These are phyloP conservation scores for Nyctereutes procyonoides DNA, from an alignment of 2,113 vertebrate genomes.

Conservation along the genomic window DNA sequence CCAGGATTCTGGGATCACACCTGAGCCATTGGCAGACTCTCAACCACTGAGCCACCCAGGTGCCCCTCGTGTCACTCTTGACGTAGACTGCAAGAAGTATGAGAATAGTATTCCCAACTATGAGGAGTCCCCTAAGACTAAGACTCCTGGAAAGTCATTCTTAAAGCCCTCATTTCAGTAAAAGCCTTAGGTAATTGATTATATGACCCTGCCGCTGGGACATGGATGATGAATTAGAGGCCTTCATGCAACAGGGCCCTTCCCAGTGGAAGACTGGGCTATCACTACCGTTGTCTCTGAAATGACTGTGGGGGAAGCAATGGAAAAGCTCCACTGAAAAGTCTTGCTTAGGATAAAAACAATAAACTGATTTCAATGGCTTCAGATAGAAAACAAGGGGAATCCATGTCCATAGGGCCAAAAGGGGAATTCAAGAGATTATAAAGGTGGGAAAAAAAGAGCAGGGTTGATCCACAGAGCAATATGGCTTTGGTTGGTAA, in stretches of 20 bases:
- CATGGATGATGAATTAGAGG: background rate
- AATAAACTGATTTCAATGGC: background rate
- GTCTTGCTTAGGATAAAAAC: background rate
- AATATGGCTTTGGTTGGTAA: background rate
- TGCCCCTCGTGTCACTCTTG: background rate
- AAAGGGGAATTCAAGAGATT: background rate
- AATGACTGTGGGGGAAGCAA: background rate
- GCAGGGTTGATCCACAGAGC: background rate
- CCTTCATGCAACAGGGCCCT: background rate
- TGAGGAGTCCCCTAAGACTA: background rate
- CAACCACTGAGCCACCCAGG: too few species aligned
- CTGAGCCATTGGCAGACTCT: too few species aligned
- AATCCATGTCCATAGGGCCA: background rate
- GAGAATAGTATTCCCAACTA: background rate
- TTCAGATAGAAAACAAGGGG: background rate
- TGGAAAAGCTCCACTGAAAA: constrained; percentile 7
- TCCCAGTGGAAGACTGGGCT: background rate
- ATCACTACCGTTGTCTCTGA: background rate
- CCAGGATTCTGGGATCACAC: too few species aligned
- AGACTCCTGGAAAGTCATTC: background rate
- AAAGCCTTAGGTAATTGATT: background rate
- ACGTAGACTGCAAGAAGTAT: background rate
- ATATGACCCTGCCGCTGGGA: background rate
- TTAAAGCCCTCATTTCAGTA: background rate
- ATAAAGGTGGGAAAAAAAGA: background rate